Percentiles rank a stretch among this genome's conserved stretches.
Evolutionary conservation across 2,888 invertebrate genomes (phyloP).

Genomic region (Watsonalla cultraria): DNA sequence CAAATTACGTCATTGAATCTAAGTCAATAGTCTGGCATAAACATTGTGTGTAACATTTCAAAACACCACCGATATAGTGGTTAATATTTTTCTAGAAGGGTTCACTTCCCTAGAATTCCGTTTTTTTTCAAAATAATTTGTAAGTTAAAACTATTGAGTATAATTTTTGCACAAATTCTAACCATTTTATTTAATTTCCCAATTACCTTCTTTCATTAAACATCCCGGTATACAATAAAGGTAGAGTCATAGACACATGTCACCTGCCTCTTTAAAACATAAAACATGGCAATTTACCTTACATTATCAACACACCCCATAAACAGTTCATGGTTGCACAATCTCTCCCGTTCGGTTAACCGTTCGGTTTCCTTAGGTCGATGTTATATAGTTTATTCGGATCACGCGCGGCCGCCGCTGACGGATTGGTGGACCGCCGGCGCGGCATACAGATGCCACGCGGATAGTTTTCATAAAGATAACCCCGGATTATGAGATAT

Average conservation of each 20-base stretch:
- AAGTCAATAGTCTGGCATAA: constrained; percentile 55
- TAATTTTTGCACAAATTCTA: no score
- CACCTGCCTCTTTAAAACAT: no score
- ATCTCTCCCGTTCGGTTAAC: neutral
- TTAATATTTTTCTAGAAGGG: constrained; percentile 21
- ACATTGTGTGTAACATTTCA: constrained; percentile 57
- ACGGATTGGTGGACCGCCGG: constrained; percentile 48
- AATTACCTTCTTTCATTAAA: no score
- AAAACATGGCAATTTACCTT: no score
- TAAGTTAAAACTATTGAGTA: no score
- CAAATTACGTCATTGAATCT: constrained; percentile 53
- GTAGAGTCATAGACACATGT: no score
- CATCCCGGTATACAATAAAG: no score
- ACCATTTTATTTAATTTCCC: no score
- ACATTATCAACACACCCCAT: no score
- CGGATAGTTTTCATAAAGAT: constrained; percentile 62
- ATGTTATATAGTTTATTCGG: constrained; percentile 24
- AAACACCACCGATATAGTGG: constrained; percentile 30
- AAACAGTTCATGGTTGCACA: no score
- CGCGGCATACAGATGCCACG: constrained; percentile 46
- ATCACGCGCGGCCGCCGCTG: constrained; percentile 47
- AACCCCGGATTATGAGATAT: constrained; percentile 58
- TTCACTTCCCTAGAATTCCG: neutral
- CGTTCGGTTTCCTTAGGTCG: constrained; percentile 14
- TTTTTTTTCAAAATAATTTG: no score